Evolutionary conservation across 2,888 invertebrate genomes (phyloP).

Genomic region (Apamea epomidion): DNA sequence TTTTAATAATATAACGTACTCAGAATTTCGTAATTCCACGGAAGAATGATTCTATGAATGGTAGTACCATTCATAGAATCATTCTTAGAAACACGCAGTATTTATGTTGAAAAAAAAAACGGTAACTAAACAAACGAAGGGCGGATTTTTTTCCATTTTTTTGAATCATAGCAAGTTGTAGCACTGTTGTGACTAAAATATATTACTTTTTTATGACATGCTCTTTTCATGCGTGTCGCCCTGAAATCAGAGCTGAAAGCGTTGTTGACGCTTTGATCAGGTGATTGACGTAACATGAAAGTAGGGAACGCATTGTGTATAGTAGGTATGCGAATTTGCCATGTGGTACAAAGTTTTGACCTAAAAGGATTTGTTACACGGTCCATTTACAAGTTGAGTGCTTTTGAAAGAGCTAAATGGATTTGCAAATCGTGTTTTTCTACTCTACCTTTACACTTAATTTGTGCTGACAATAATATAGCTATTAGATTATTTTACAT

Average conservation of each 20-base stretch:
- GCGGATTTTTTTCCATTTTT: not conserved
- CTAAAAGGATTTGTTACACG: conserved; percentile 10
- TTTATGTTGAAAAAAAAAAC: not conserved
- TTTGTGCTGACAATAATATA: not conserved
- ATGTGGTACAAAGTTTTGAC: conserved; percentile 13
- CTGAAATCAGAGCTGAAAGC: conserved; percentile 31
- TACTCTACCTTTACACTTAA: not conserved
- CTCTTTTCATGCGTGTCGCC: conserved; percentile 24
- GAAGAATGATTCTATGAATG: not conserved
- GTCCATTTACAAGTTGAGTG: conserved; percentile 13
- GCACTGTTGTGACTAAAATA: not conserved
- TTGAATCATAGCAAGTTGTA: not conserved
- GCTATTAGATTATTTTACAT: not conserved
- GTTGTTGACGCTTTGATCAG: conserved; percentile 39
- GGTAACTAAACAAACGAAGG: not conserved
- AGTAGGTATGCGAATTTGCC: not conserved
- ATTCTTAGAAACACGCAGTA: not conserved
- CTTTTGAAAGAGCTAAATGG: conserved; percentile 10
- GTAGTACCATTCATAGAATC: no score
- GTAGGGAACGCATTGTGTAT: conserved; percentile 2
- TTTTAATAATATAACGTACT: not conserved
- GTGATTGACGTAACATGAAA: conserved; percentile 50
- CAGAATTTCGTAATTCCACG: not conserved
- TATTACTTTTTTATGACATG: conserved; percentile 17
- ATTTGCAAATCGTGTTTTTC: not conserved